Percentiles rank a stretch among this genome's conserved stretches.
These are phyloP conservation scores for Holacanthus passer DNA, from an alignment of 2,113 vertebrate genomes.

Conservation along the genomic window DNA sequence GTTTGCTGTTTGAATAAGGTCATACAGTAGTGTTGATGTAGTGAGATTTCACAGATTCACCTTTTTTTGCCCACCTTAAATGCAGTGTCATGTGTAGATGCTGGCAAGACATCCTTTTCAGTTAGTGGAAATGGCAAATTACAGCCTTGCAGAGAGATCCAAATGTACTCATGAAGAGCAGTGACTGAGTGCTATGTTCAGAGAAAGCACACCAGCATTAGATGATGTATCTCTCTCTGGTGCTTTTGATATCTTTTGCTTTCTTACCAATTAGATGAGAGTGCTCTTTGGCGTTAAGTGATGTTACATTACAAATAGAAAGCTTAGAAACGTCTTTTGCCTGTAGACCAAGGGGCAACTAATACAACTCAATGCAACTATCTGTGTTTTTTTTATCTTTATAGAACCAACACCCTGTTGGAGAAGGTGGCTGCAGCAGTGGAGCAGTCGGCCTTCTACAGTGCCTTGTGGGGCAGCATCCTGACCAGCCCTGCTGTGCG, in stretches of 20 bases:
- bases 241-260: neutral
- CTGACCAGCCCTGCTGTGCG: slow-evolving; percentile 97
- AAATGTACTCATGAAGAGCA: slow-evolving; percentile 1
- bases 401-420: slow-evolving; percentile 93
- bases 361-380: neutral
- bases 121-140: neutral
- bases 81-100: neutral
- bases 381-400: slow-evolving; percentile 64
- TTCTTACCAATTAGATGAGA: neutral
- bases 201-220: neutral
- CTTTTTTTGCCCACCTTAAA: neutral
- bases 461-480: slow-evolving; percentile 98
- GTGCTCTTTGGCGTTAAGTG: neutral
- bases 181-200: neutral
- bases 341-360: neutral
- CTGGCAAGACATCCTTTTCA: neutral
- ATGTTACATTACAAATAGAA: neutral
- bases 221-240: neutral
- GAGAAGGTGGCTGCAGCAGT: slow-evolving; percentile 97
- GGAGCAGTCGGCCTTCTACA: slow-evolving; percentile 96
- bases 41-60: neutral
- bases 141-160: neutral
- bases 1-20: neutral
- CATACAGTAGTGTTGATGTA: too few relatives aligned
- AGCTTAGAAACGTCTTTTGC: neutral